Evolutionary conservation across 2,888 invertebrate genomes (phyloP).

Genomic region (Erannis defoliaria): DNA sequence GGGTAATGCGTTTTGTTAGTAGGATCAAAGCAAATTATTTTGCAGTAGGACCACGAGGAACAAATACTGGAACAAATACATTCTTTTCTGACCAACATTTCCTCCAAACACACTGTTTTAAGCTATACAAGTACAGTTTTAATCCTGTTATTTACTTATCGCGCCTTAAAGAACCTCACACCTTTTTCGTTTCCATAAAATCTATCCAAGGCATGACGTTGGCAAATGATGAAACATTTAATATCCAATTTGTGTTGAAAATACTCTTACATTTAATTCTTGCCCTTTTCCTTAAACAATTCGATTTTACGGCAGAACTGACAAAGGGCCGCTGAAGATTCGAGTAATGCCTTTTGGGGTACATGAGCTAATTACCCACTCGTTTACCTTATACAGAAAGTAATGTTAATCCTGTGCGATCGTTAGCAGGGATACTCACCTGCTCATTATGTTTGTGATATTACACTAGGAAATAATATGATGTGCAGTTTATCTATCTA

Average conservation of each 20-base stretch:
- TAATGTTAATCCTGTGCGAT: not conserved
- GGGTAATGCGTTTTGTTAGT: too few species aligned
- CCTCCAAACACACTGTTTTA: too few species aligned
- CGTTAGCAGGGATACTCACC: too few species aligned
- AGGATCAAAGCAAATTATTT: too few species aligned
- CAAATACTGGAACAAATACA: too few species aligned
- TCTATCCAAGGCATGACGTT: constrained; percentile 28
- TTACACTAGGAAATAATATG: too few species aligned
- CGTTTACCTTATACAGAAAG: not conserved
- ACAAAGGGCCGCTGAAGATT: constrained; percentile 5
- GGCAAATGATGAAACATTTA: constrained; percentile 23
- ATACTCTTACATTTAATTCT: constrained; percentile 18
- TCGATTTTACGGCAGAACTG: constrained; percentile 1
- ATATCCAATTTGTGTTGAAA: constrained; percentile 31
- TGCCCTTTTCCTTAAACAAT: constrained; percentile 16
- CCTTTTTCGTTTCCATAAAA: constrained; percentile 42
- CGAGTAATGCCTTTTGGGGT: not conserved
- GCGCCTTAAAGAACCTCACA: not conserved
- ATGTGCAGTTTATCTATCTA: too few species aligned
- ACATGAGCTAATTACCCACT: not conserved
- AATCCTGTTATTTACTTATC: too few species aligned
- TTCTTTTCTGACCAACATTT: too few species aligned
- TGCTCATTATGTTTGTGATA: too few species aligned
- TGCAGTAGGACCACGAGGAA: too few species aligned
- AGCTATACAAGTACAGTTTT: too few species aligned